Conservation (phyloP, 2,797 vertebrate genomes). For the Poecilia wingei region DNA sequence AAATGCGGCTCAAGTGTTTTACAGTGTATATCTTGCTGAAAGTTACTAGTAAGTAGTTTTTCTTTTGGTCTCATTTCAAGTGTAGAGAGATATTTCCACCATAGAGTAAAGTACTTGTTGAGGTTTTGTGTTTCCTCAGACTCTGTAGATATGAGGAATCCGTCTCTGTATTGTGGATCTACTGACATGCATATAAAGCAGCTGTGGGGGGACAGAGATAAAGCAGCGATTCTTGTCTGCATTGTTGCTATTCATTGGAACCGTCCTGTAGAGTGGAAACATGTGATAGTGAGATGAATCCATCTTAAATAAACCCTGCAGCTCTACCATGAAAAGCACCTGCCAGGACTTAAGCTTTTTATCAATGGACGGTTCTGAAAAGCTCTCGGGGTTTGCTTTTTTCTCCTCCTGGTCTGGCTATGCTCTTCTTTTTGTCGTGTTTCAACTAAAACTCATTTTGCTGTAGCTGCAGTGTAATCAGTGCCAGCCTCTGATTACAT, state of each 20-base stretch:
- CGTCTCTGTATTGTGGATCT: neutral
- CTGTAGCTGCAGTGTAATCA: neutral
- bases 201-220: constrained; percentile 29
- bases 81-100: no score
- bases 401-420: constrained; percentile 31
- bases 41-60: no score
- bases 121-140: neutral
- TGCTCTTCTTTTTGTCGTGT: constrained; percentile 35
- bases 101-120: no score
- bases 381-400: constrained; percentile 39
- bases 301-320: constrained; percentile 48
- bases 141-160: neutral
- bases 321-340: constrained; percentile 40
- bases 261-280: constrained; percentile 41
- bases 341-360: constrained; percentile 56
- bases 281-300: constrained; percentile 49
- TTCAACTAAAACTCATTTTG: constrained; percentile 28
- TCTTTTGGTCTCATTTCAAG: no score
- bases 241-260: constrained; percentile 46
- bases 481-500: neutral
- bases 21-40: no score
- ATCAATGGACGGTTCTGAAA: constrained; percentile 58
- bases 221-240: constrained; percentile 56
- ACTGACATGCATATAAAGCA: constrained; percentile 44
- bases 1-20: no score